A percentile compares a stretch with the other conserved stretches of the same genome.
phyloP scores from a whole-genome alignment of 2,113 vertebrate species.

The Lophura nycthemera region DNA sequence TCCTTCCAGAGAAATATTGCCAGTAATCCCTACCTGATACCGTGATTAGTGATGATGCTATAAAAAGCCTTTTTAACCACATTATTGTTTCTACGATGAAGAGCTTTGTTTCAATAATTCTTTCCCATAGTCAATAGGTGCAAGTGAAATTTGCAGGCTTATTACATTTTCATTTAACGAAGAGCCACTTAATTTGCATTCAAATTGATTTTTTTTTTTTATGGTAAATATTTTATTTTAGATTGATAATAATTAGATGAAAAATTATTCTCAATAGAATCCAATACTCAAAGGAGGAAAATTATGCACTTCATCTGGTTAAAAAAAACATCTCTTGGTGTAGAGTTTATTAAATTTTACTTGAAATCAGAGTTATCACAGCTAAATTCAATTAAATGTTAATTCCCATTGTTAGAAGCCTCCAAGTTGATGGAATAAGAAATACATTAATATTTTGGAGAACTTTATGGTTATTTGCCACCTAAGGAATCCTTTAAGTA shows the following conservation, averaged over 20 bases:
- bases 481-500: not conserved
- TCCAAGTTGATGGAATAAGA: not conserved
- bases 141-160: not conserved
- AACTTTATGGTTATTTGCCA: not conserved
- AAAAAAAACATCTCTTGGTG: not conserved
- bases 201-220: conserved; percentile 40
- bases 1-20: not conserved
- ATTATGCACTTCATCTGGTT: not conserved
- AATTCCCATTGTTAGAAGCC: not conserved
- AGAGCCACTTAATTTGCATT: conserved; percentile 24
- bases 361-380: not conserved
- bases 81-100: conserved; percentile 5
- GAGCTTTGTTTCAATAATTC: conserved; percentile 1
- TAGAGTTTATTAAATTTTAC: not conserved
- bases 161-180: not conserved
- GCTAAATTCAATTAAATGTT: not conserved
- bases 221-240: conserved; percentile 62
- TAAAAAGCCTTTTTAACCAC: conserved; percentile 24
- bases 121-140: not conserved
- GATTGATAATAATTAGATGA: too few species aligned
- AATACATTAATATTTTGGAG: not conserved
- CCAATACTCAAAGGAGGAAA: not conserved
- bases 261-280: not conserved
- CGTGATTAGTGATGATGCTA: not conserved
- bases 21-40: not conserved